These are phyloP conservation scores for Carterocephalus palaemon DNA, from an alignment of 2,888 invertebrate species.

Conservation along the genomic window DNA sequence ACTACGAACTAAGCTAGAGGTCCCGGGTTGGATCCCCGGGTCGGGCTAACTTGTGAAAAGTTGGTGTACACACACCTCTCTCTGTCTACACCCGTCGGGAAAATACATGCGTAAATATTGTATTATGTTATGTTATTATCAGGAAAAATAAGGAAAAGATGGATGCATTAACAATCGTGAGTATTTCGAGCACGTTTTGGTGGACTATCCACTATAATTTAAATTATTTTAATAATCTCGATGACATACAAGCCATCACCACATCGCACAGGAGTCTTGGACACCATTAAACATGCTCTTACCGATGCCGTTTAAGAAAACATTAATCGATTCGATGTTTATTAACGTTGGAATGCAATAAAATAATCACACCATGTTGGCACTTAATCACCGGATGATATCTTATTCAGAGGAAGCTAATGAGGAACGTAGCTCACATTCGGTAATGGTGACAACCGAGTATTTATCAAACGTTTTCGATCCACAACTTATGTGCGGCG, in stretches of 20 bases:
- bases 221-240: background rate
- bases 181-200: too few species aligned
- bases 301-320: slow-evolving; percentile 34
- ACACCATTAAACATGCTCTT: slow-evolving; percentile 11
- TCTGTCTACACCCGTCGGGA: too few species aligned
- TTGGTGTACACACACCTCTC: too few species aligned
- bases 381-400: slow-evolving; percentile 69
- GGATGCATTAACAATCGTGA: too few species aligned
- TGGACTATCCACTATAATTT: too few species aligned
- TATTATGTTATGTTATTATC: too few species aligned
- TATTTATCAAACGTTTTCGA: slow-evolving; percentile 75
- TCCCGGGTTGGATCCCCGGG: too few species aligned
- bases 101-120: too few species aligned
- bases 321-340: slow-evolving; percentile 57
- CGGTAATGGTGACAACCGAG: slow-evolving; percentile 67
- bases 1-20: too few species aligned
- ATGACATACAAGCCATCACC: slow-evolving; percentile 26
- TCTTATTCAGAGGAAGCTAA: slow-evolving; percentile 74
- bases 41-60: too few species aligned
- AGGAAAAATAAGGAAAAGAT: too few species aligned
- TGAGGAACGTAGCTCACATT: slow-evolving; percentile 73
- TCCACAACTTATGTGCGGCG: slow-evolving; percentile 66
- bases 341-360: slow-evolving; percentile 68
- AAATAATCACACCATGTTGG: slow-evolving; percentile 62
- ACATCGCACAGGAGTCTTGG: slow-evolving; percentile 10